A percentile compares a stretch with the other conserved stretches of the same genome.
These are phyloP conservation scores for Hemitrygon akajei DNA, from an alignment of 2,797 vertebrate genomes.

Conservation along the genomic window DNA sequence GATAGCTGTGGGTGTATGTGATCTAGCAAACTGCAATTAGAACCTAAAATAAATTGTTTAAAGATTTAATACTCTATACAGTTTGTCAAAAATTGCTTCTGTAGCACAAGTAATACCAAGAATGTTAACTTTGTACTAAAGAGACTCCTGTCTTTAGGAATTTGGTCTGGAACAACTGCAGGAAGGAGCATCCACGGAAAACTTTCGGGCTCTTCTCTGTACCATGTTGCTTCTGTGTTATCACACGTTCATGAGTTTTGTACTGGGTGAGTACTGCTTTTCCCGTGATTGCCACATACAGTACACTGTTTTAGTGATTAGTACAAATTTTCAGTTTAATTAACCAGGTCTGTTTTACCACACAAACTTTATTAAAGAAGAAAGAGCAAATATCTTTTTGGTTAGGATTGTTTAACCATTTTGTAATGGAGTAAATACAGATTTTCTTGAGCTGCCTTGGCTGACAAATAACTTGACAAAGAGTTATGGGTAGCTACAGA, in stretches of 20 bases:
- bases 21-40: neutral
- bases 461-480: neutral
- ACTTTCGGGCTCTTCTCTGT: constrained; percentile 87
- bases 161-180: constrained; percentile 86
- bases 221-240: constrained; percentile 96
- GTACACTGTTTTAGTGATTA: neutral
- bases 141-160: constrained; percentile 62
- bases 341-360: neutral
- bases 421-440: neutral
- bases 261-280: constrained; percentile 70
- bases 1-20: neutral
- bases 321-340: constrained; percentile 2
- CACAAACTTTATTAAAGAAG: neutral
- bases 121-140: neutral
- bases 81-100: neutral
- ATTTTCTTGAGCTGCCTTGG: neutral
- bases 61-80: neutral
- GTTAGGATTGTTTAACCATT: neutral
- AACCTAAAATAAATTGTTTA: neutral
- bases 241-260: constrained; percentile 98
- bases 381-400: neutral
- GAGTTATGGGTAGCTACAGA: neutral
- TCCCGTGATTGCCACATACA: neutral
- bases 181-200: constrained; percentile 77
- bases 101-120: neutral